phyloP scores from a whole-genome alignment of 2,113 vertebrate species.

The Lamprotornis superbus region DNA sequence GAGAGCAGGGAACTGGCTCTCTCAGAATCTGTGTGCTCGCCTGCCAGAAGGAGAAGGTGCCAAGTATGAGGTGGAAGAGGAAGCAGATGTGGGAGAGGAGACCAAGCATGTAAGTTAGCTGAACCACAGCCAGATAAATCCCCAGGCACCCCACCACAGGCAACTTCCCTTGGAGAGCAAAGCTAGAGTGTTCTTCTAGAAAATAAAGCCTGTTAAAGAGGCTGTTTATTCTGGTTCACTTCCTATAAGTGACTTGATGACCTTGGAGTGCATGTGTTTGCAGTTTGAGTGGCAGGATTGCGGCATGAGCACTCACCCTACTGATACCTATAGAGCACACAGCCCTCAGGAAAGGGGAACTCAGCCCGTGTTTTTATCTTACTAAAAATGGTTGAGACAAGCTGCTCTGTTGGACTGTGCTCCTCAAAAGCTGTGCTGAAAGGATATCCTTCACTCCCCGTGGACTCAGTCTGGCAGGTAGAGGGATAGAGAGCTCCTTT shows the following conservation, averaged over 20 bases:
- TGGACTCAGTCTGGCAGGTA: background rate
- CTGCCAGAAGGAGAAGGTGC: background rate
- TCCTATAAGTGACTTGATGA: background rate
- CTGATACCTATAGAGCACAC: background rate
- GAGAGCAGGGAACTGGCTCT: background rate
- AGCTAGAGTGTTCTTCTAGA: background rate
- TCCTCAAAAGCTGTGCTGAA: background rate
- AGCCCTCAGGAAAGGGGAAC: background rate
- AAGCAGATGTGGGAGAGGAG: conserved; percentile 46
- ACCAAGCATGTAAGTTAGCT: background rate
- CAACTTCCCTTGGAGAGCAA: background rate
- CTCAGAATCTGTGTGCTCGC: background rate
- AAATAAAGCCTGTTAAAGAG: conserved; percentile 25
- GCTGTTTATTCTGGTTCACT: conserved; percentile 52
- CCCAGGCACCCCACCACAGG: background rate
- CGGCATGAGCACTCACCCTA: accelerated
- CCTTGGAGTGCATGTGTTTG: background rate
- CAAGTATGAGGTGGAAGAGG: background rate
- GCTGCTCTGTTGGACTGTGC: background rate
- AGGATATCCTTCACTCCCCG: accelerated
- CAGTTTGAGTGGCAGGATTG: background rate
- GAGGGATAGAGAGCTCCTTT: background rate
- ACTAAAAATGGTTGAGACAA: background rate
- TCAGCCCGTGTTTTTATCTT: background rate
- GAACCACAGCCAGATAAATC: conserved; percentile 23